These are phyloP conservation scores for Timandra comae DNA, from an alignment of 2,888 invertebrate species.

Conservation along the genomic window DNA sequence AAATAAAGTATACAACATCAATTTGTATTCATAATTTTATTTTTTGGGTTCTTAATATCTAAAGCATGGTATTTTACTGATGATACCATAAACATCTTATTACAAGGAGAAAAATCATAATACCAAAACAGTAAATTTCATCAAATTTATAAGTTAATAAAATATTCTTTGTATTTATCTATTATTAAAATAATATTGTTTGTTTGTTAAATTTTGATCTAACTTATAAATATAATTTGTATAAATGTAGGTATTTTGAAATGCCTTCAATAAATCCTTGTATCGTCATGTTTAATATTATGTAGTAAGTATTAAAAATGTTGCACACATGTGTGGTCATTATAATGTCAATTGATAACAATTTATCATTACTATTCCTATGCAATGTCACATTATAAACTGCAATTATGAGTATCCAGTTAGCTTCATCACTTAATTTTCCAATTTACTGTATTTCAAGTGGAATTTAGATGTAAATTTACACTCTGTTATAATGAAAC, in stretches of 20 bases:
- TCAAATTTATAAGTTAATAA: too few species aligned
- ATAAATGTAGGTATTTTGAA: too few species aligned
- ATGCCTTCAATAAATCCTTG: too few species aligned
- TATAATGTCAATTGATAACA: slow-evolving; percentile 1
- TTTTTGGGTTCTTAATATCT: slow-evolving; percentile 57
- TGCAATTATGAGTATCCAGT: slow-evolving; percentile 20
- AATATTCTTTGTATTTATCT: not conserved
- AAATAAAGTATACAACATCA: slow-evolving; percentile 51
- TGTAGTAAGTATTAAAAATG: not conserved
- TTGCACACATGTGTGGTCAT: not conserved
- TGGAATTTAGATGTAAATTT: slow-evolving; percentile 45
- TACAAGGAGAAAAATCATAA: too few species aligned
- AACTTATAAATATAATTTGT: too few species aligned
- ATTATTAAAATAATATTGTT: not conserved
- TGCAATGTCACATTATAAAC: too few species aligned
- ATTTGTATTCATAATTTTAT: slow-evolving; percentile 55
- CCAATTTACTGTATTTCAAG: slow-evolving; percentile 54
- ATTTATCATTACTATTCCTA: too few species aligned
- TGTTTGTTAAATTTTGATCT: not conserved
- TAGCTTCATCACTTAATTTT: slow-evolving; percentile 45
- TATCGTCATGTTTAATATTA: not conserved
- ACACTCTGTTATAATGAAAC: slow-evolving; percentile 60
- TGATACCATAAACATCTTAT: not conserved
- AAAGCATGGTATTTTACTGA: slow-evolving; percentile 46
- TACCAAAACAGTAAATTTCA: too few species aligned